phyloP scores from a whole-genome alignment of 2,888 invertebrate genomes.

The Yponomeuta sedellus region DNA sequence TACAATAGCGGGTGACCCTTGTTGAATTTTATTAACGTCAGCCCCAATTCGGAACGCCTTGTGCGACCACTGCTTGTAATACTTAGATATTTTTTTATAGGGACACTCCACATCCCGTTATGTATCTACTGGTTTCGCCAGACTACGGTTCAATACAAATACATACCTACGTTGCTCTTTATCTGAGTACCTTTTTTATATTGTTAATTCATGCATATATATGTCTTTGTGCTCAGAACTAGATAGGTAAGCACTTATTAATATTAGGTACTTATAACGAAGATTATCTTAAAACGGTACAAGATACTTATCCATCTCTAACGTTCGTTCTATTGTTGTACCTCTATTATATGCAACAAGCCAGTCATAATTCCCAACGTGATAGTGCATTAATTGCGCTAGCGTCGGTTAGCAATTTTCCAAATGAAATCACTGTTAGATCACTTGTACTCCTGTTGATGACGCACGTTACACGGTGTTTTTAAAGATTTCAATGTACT shows the following conservation, averaged over 20 bases:
- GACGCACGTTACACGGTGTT: neutral
- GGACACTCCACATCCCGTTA: no score
- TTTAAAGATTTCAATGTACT: neutral
- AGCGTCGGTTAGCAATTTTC: neutral
- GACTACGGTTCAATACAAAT: no score
- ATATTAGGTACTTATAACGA: neutral
- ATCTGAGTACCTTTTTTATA: no score
- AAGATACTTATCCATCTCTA: neutral
- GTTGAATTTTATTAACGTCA: constrained; percentile 26
- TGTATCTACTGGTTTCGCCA: no score
- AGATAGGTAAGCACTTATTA: neutral
- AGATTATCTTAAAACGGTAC: neutral
- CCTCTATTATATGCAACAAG: constrained; percentile 1
- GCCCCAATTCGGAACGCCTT: constrained; percentile 17
- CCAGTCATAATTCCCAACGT: neutral
- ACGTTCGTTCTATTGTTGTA: neutral
- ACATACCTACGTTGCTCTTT: no score
- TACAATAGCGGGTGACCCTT: constrained; percentile 47
- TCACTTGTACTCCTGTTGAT: neutral
- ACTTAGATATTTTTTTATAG: no score
- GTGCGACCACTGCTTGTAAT: neutral
- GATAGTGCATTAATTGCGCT: neutral
- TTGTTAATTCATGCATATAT: neutral
- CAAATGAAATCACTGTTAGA: constrained; percentile 1
- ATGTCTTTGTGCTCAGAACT: neutral